These are phyloP conservation scores for Crocuta crocuta DNA, from an alignment of 2,113 vertebrate genomes.

Conservation along the genomic window DNA sequence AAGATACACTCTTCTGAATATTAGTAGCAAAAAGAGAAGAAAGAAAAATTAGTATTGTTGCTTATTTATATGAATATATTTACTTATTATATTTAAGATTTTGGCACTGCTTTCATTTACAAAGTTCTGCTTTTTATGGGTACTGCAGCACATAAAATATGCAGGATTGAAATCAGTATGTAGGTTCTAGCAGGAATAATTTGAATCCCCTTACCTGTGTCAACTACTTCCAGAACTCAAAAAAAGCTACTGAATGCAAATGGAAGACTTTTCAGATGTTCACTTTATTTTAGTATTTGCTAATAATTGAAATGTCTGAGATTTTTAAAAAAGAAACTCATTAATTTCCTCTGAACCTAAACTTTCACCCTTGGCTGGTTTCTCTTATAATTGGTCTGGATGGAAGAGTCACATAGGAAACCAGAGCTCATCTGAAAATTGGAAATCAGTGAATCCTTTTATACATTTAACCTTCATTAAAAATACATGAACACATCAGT, in stretches of 20 bases:
- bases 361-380: background rate
- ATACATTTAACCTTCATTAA: background rate
- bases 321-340: background rate
- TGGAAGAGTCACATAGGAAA: background rate
- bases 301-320: background rate
- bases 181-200: background rate
- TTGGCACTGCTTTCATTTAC: background rate
- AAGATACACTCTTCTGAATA: background rate
- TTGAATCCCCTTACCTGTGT: background rate
- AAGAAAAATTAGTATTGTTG: background rate
- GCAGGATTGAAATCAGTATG: background rate
- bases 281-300: background rate
- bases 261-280: background rate
- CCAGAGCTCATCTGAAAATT: constrained; percentile 26
- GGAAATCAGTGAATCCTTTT: constrained; percentile 3
- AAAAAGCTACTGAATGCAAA: background rate
- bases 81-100: background rate
- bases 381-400: background rate
- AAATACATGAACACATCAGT: constrained; percentile 24
- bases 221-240: background rate
- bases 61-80: background rate
- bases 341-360: background rate
- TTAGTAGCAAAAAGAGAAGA: background rate
- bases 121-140: background rate
- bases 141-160: rapidly evolving